These are phyloP conservation scores for Gorsachius magnificus DNA, from an alignment of 2,797 vertebrate genomes.

Conservation along the genomic window DNA sequence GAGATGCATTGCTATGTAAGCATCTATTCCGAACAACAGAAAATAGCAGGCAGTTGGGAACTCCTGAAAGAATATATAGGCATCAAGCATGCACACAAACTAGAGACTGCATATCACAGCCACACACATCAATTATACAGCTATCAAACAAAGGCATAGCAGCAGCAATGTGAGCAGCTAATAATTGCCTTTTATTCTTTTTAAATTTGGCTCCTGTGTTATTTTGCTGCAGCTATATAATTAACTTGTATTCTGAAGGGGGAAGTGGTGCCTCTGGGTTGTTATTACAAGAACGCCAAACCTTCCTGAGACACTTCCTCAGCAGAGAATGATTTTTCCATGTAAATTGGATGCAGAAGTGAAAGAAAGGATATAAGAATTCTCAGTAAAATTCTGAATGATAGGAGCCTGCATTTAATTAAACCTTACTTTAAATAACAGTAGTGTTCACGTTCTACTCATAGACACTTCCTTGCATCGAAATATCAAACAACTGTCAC, in stretches of 20 bases:
- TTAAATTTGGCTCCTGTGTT: not conserved
- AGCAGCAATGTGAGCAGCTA: not conserved
- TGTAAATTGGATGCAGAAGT: conserved; percentile 1
- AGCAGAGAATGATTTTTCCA: not conserved
- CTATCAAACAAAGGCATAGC: not conserved
- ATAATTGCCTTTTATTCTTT: not conserved
- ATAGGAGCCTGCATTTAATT: not conserved
- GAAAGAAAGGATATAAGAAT: not conserved
- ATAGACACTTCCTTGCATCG: not conserved
- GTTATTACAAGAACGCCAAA: not conserved
- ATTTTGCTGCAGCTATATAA: not conserved
- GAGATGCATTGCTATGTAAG: not conserved
- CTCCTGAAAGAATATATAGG: not conserved
- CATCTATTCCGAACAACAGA: not conserved
- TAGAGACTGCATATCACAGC: not conserved
- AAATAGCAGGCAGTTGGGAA: not conserved
- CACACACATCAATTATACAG: not conserved
- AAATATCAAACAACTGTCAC: not conserved
- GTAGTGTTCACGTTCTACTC: not conserved
- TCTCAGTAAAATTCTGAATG: not conserved
- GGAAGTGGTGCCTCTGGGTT: not conserved
- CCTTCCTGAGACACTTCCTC: not conserved
- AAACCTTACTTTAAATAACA: not conserved
- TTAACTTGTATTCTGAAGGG: not conserved
- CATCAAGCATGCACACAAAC: not conserved